Conservation (phyloP, 1,140 invertebrate species). For the Drosophila truncata region DNA sequence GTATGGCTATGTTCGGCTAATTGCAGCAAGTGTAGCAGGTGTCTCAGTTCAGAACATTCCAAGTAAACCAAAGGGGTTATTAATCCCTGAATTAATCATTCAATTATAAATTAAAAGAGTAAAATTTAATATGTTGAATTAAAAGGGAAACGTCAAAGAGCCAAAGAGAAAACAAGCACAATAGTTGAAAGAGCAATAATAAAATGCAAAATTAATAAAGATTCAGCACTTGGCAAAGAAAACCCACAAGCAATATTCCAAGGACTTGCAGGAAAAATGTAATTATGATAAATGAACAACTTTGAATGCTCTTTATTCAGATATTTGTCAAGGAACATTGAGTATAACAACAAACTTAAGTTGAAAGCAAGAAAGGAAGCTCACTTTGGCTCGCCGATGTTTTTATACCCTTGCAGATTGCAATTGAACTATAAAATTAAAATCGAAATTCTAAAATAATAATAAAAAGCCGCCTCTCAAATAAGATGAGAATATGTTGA, state of each 20-base stretch:
- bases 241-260: slow-evolving; percentile 8
- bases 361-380: too few species aligned
- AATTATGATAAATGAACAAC: too few species aligned
- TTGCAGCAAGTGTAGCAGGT: slow-evolving; percentile 25
- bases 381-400: too few species aligned
- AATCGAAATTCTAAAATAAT: too few species aligned
- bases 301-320: slow-evolving; percentile 22
- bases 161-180: slow-evolving; percentile 5
- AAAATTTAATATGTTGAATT: slow-evolving; percentile 3
- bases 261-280: background rate
- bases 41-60: background rate
- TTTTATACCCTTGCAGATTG: too few species aligned
- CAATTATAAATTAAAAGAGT: slow-evolving; percentile 1
- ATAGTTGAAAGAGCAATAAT: slow-evolving; percentile 22
- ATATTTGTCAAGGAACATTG: too few species aligned
- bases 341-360: too few species aligned
- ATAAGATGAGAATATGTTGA: too few species aligned
- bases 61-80: slow-evolving; percentile 10
- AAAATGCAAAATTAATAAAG: slow-evolving; percentile 56
- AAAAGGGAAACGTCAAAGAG: slow-evolving; percentile 3
- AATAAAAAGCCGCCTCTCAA: too few species aligned
- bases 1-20: slow-evolving; percentile 25
- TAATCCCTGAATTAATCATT: slow-evolving; percentile 38
- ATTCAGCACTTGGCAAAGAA: slow-evolving; percentile 1
- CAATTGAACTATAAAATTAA: too few species aligned